Percentiles rank a stretch among this genome's conserved stretches.
These are phyloP conservation scores for Rhagoletis zephyria DNA, from an alignment of 1,140 invertebrate species.

Conservation along the genomic window DNA sequence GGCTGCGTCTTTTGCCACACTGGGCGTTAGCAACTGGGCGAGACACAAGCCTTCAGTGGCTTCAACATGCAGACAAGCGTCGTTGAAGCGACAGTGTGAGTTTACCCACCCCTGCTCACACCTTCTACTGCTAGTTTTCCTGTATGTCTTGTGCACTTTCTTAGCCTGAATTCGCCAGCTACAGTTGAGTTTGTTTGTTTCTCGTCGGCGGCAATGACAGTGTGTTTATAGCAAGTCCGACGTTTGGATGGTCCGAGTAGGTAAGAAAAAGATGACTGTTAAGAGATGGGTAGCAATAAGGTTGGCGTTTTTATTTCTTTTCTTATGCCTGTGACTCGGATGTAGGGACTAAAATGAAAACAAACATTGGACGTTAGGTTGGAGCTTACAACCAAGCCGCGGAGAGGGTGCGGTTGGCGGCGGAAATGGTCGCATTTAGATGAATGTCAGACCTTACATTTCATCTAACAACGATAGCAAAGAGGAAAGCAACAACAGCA, in stretches of 20 bases:
- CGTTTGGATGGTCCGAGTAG: conserved; percentile 9
- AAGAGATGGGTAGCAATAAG: conserved; percentile 12
- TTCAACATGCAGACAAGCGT: background rate
- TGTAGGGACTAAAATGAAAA: conserved; percentile 18
- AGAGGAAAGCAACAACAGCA: too few species aligned
- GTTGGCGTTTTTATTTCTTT: background rate
- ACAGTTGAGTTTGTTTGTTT: background rate
- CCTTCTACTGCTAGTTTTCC: background rate
- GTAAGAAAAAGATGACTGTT: background rate
- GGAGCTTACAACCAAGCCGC: background rate
- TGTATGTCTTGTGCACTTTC: conserved; percentile 12
- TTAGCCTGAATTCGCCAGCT: background rate
- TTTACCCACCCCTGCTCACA: background rate
- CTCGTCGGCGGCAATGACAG: conserved; percentile 26
- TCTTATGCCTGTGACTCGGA: background rate
- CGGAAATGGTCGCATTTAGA: background rate
- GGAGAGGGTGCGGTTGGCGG: background rate
- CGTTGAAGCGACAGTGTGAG: background rate
- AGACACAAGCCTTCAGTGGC: conserved; percentile 19
- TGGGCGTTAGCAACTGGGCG: background rate
- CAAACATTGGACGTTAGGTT: conserved; percentile 38
- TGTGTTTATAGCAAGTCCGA: conserved; percentile 30
- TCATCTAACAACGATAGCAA: background rate
- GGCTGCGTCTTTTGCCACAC: background rate
- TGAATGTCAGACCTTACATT: conserved; percentile 32